These are phyloP conservation scores for Otolemur garnettii DNA, from an alignment of 2,113 vertebrate species.

Conservation along the genomic window DNA sequence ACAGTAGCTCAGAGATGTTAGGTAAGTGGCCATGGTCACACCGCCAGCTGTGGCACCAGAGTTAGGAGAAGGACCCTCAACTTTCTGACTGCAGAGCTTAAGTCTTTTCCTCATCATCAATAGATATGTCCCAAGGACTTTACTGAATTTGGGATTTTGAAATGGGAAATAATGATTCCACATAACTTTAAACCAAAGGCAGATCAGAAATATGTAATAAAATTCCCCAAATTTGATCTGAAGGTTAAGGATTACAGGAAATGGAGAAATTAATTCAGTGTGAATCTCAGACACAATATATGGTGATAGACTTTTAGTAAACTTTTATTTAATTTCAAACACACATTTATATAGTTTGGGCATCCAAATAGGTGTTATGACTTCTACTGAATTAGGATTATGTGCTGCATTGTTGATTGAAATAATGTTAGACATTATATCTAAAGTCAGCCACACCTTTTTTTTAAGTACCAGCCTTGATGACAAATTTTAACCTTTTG, in stretches of 20 bases:
- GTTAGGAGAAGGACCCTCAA: neutral
- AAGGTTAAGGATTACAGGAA: neutral
- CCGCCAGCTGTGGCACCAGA: neutral
- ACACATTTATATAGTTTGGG: neutral
- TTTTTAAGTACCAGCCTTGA: neutral
- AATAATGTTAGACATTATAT: neutral
- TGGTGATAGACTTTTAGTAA: neutral
- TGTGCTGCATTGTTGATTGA: neutral
- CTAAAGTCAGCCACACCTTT: neutral
- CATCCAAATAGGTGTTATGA: neutral
- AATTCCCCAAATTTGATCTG: slow-evolving; percentile 19
- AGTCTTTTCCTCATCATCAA: neutral
- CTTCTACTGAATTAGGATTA: neutral
- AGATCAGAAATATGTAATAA: neutral
- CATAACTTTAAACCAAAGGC: neutral
- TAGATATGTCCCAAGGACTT: neutral
- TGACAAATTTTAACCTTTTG: neutral
- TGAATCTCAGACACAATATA: neutral
- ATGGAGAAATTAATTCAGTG: neutral
- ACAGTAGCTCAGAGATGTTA: neutral
- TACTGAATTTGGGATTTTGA: neutral
- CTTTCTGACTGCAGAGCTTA: neutral
- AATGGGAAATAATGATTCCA: neutral
- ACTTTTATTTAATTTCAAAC: slow-evolving; percentile 36
- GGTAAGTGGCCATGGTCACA: neutral